Evolutionary conservation across 2,888 invertebrate species (phyloP), one percentile per base, ranked within the genome.

Genomic region (Strigamia maritima): DNA sequence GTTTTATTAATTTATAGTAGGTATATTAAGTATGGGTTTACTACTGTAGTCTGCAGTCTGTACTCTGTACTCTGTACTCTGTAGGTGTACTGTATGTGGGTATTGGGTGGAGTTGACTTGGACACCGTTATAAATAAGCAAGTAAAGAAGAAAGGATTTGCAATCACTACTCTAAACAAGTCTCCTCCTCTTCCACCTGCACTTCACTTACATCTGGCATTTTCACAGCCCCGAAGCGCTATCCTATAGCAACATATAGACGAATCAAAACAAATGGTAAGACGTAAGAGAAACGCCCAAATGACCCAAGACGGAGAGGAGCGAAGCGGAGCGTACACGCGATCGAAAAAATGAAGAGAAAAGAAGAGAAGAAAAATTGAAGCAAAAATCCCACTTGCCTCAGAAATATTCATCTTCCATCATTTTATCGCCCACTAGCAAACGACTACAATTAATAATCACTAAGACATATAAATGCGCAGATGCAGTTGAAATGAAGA

Each of bases 201-300:
- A 60, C 60, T 60, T 60, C 60, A 60, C 60, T 60, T n/a, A 7
- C 60, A 60, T 60, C 60, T 60, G 60, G 60, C 60, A 60, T 24
- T 60, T 60, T 60, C 60, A 60, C 60, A 60, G 60, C 8, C 60
- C 60, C 4, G 60, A 60, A 19, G 60, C 60, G 60, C 60, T 10
- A 60, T 24, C 60, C 60, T 49, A n/a, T n/a, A 19, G 60, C 60
- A 19, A 60, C 60, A 60, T 19, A 22, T 16, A 60, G 22, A 2
- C 60, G 60, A 60, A 60, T 60, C 60, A 60, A 60, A 60, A 60
- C 60, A 60, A 60, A 60, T 60, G 60, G 19, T 60, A 22, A 60
- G 60, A 60, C 14, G n/a, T 24, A 60, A 60, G 19, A 19, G 1
- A 6, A 19, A 60, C 60, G 60, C 60, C 60, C 60, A 60, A 6